Conservation (phyloP, 2,113 vertebrate species). For the Istiophorus platypterus region DNA sequence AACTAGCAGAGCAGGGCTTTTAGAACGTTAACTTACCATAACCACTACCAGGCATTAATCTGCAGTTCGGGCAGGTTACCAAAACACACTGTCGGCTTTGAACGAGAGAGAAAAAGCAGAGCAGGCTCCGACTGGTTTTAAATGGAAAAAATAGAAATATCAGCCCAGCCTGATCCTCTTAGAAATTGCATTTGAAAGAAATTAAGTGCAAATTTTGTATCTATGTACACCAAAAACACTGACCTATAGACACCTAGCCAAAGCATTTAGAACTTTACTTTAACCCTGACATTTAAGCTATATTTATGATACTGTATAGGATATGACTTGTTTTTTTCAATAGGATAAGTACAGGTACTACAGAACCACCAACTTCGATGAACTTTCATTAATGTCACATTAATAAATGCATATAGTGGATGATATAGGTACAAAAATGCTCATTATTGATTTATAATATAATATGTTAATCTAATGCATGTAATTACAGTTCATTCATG, state of each 20-base stretch:
- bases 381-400: too few species aligned
- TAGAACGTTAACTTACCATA: constrained; percentile 20
- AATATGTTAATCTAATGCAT: neutral
- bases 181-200: neutral
- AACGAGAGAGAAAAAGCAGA: neutral
- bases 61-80: constrained; percentile 1
- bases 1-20: constrained; percentile 19
- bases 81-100: neutral
- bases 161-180: neutral
- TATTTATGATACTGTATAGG: too few species aligned
- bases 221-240: neutral
- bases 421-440: too few species aligned
- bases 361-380: too few species aligned
- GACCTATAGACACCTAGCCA: neutral
- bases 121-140: constrained; percentile 4
- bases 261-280: neutral
- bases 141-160: constrained; percentile 12
- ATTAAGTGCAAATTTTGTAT: neutral
- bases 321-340: too few species aligned
- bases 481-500: neutral
- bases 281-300: too few species aligned
- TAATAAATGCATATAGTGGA: too few species aligned
- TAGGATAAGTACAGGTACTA: too few species aligned
- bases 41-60: constrained; percentile 22
- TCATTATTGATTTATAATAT: neutral